These are phyloP conservation scores for Aporophyla lueneburgensis DNA, from an alignment of 2,888 invertebrate genomes.

Conservation along the genomic window DNA sequence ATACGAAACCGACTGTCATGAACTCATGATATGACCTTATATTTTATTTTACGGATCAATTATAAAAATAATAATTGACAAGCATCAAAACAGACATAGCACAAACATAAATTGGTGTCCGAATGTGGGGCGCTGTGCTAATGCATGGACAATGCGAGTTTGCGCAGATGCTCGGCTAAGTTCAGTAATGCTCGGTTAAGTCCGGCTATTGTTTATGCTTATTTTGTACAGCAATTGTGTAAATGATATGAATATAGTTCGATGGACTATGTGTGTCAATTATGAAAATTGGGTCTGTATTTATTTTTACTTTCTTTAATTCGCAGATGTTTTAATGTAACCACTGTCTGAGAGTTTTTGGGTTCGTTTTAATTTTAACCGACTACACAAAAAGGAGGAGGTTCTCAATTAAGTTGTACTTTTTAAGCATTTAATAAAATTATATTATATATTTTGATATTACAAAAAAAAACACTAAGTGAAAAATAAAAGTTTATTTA, in stretches of 20 bases:
- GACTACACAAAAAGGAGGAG: too few relatives aligned
- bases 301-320: background rate
- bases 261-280: constrained; percentile 32
- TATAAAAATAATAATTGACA: constrained; percentile 6
- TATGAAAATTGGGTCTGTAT: constrained; percentile 1
- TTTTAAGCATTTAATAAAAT: too few relatives aligned
- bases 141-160: constrained; percentile 72
- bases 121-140: constrained; percentile 72
- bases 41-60: background rate
- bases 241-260: constrained; percentile 40
- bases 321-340: background rate
- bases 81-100: constrained; percentile 28
- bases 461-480: too few relatives aligned
- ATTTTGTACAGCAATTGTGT: constrained; percentile 30
- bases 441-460: too few relatives aligned
- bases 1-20: constrained; percentile 1
- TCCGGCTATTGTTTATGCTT: constrained; percentile 26
- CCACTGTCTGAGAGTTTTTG: background rate
- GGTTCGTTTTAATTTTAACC: constrained; percentile 8
- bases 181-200: constrained; percentile 38
- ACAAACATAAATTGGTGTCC: constrained; percentile 39
- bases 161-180: constrained; percentile 64
- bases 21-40: background rate
- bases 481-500: too few relatives aligned
- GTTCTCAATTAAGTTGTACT: too few relatives aligned